phyloP scores from a whole-genome alignment of 2,113 vertebrate genomes.

The Tupaia chinensis region DNA sequence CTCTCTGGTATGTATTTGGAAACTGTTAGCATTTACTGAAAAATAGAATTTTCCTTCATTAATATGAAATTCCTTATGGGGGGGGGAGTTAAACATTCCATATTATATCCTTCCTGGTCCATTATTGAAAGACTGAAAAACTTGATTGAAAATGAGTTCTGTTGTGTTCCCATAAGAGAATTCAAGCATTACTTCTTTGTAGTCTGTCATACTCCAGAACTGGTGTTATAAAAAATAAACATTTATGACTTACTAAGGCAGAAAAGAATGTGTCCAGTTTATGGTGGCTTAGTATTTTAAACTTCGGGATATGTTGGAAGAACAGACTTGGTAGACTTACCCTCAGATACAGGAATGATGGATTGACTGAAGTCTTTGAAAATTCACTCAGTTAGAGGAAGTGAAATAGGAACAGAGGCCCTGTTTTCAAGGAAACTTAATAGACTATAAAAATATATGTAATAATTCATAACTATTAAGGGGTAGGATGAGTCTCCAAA shows the following conservation, averaged over 20 bases:
- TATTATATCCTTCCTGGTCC: conserved; percentile 35
- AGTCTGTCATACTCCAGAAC: not conserved
- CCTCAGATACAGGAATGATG: not conserved
- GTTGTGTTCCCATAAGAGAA: not conserved
- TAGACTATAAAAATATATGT: not conserved
- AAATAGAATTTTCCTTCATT: conserved; percentile 76
- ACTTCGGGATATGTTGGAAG: conserved; percentile 40
- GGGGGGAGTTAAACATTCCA: conserved; percentile 21
- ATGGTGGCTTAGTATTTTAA: conserved; percentile 36
- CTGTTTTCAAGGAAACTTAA: not conserved
- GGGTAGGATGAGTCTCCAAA: not conserved
- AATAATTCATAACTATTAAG: not conserved
- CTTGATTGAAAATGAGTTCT: not conserved
- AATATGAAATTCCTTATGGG: conserved; percentile 61
- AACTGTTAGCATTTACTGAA: conserved; percentile 81
- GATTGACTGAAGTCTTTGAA: not conserved
- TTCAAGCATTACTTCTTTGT: conserved; percentile 29
- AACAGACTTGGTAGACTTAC: conserved; percentile 3
- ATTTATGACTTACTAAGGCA: conserved; percentile 21
- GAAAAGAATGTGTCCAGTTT: conserved; percentile 32
- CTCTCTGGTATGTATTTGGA: conserved; percentile 74
- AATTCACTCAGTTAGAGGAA: not conserved
- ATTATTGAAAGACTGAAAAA: not conserved
- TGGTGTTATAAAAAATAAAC: conserved; percentile 7
- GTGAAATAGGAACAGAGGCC: not conserved